Evolutionary conservation across 2,113 vertebrate species (phyloP), one percentile per base, ranked within the genome.

Genomic region (Tetraodon nigroviridis): DNA sequence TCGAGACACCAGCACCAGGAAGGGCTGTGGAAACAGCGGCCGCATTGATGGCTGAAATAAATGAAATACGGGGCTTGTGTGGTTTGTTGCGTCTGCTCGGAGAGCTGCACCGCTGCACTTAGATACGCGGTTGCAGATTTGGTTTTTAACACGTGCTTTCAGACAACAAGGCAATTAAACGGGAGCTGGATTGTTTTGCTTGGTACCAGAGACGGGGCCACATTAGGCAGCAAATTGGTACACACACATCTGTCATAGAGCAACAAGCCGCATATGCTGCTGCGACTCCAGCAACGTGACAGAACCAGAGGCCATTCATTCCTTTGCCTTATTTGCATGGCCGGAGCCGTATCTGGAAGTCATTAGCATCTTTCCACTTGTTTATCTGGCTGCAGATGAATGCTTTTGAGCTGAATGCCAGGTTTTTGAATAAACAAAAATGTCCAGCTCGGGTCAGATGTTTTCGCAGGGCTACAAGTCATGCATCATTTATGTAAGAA

Each of bases 21-120:
- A 79, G 24, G 60, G 29, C 67, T 77, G 84, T 88, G 88, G 90
- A 86, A 75, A 10, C 86, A 84, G 79, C 3, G 6, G 78, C 80
- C 75, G 80, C 45, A 67, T 72, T 89, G 86, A 87, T 75, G 65
- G 82, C 44, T 63, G 86, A 86, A 92, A 92, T 91, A 88, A 74
- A 82, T 91, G 88, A 94, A 91, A 92, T 90, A 90, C 82, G 86
- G 89, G 87, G 84, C 86, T 55, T 74, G 81, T 88, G 90, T 72
- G 91, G 90, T 93, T 93, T 95, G 93, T 96, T 94, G 91, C 93
- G 91, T 94, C 93, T 94, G 90, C 83, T 91, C 89, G 55, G 80
- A 90, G 90, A 91, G 88, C 89, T 88, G 64, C 89, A 86, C 50
- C 2, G 19, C 65, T 47, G 22, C 42, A 41, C 90, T 86, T 86